Evolutionary conservation across 2,888 invertebrate genomes (phyloP).

Genomic region (Lathronympha strigana): DNA sequence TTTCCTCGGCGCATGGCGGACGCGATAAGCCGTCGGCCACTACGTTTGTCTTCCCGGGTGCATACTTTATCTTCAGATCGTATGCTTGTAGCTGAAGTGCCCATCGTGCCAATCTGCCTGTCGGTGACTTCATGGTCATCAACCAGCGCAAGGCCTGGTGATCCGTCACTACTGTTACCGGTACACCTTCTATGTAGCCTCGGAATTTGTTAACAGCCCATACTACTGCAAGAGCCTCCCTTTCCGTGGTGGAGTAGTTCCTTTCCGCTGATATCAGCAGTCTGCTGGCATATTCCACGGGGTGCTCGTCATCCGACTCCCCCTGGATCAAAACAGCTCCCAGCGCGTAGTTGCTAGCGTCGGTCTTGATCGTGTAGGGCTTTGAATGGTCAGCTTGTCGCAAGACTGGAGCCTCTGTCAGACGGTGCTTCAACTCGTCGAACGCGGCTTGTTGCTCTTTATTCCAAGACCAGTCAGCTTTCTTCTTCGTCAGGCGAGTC

Average conservation of each 20-base stretch:
- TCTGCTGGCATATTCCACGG: slow-evolving; percentile 44
- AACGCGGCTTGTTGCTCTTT: no score
- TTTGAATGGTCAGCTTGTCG: no score
- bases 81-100: slow-evolving; percentile 53
- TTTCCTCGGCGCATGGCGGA: neutral
- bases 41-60: slow-evolving; percentile 54
- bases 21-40: slow-evolving; percentile 56
- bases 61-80: slow-evolving; percentile 54
- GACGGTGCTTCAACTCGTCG: no score
- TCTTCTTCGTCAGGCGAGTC: no score
- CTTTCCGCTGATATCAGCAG: slow-evolving; percentile 50
- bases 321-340: slow-evolving; percentile 49
- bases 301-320: slow-evolving; percentile 47
- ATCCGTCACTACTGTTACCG: slow-evolving; percentile 50
- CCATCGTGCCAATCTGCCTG: slow-evolving; percentile 66
- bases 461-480: no score
- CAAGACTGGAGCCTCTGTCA: no score
- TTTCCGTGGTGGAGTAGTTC: slow-evolving; percentile 59
- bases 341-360: slow-evolving; percentile 43
- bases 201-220: no score
- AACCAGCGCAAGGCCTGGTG: slow-evolving; percentile 66
- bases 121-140: slow-evolving; percentile 55
- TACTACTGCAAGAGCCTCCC: no score
- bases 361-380: slow-evolving; percentile 39
- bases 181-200: slow-evolving; percentile 60